Conservation (phyloP, 2,797 vertebrate genomes). For the Lycodopsis pacificus region DNA sequence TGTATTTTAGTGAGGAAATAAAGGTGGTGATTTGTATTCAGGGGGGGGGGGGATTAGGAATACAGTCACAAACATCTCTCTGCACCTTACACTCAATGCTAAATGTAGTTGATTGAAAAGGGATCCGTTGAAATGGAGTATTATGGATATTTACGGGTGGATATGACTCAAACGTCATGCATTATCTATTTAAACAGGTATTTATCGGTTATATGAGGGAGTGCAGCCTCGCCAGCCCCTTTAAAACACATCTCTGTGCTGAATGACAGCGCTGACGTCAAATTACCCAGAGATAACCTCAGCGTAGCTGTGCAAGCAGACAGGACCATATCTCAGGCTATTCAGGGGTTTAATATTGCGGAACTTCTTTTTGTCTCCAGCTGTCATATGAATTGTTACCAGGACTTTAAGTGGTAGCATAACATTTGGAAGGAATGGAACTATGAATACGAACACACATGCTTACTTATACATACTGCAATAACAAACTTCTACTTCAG, state of each 20-base stretch:
- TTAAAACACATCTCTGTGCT: conserved; percentile 11
- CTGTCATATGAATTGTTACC: conserved; percentile 43
- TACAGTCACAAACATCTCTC: conserved; percentile 2
- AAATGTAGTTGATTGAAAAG: not conserved
- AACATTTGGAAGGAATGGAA: conserved; percentile 36
- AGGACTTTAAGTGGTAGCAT: conserved; percentile 24
- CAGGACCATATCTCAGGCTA: conserved; percentile 9
- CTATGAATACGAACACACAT: conserved; percentile 38
- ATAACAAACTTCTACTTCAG: not conserved
- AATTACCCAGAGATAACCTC: conserved; percentile 20
- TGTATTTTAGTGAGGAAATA: not conserved
- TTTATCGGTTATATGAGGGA: not conserved
- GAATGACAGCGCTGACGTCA: conserved; percentile 34
- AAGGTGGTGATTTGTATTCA: not conserved
- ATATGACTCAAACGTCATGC: not conserved
- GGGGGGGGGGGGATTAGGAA: not conserved
- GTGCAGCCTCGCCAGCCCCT: not conserved
- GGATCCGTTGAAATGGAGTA: not conserved
- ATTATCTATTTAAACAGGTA: not conserved
- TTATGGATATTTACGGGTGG: not conserved
- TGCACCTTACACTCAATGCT: not conserved
- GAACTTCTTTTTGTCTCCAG: conserved; percentile 37
- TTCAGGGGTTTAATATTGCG: conserved; percentile 28
- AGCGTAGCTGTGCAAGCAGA: conserved; percentile 31
- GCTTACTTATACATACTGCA: not conserved